phyloP scores from a whole-genome alignment of 1,140 invertebrate species.

The Dinoponera quadriceps region DNA sequence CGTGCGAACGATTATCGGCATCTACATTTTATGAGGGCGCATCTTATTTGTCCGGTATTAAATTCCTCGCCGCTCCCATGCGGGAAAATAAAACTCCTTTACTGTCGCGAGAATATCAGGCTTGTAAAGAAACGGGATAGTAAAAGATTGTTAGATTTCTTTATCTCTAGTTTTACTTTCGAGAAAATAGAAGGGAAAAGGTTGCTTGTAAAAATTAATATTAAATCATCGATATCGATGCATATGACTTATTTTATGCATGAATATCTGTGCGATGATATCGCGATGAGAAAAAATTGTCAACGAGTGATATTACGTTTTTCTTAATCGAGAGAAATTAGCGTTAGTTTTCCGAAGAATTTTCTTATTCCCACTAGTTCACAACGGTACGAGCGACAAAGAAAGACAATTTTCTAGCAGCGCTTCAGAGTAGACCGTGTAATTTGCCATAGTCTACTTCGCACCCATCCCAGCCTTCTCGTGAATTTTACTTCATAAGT shows the following conservation, averaged over 20 bases:
- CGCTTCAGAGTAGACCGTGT: constrained; percentile 8
- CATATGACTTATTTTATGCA: no score
- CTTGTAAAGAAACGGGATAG: not conserved
- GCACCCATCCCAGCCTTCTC: not conserved
- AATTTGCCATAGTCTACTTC: constrained; percentile 42
- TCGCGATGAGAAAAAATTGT: no score
- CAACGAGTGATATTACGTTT: constrained; percentile 1
- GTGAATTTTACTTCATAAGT: constrained; percentile 24
- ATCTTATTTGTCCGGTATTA: constrained; percentile 18
- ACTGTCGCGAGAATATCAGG: constrained; percentile 1
- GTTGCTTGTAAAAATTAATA: not conserved
- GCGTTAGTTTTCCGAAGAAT: constrained; percentile 5
- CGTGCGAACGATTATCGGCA: constrained; percentile 12
- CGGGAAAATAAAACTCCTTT: not conserved
- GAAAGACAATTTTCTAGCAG: constrained; percentile 12
- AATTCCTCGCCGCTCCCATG: not conserved
- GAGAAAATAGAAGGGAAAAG: no score
- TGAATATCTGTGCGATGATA: no score
- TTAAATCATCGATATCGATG: no score
- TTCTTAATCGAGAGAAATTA: not conserved
- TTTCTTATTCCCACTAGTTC: constrained; percentile 9
- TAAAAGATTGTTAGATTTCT: constrained; percentile 2
- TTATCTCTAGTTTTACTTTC: no score
- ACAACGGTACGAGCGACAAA: constrained; percentile 9
- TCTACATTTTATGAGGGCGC: constrained; percentile 15